Evolutionary conservation across 2,113 vertebrate genomes (phyloP), one percentile per base, ranked within the genome.

Genomic region (Eulemur macaco): DNA sequence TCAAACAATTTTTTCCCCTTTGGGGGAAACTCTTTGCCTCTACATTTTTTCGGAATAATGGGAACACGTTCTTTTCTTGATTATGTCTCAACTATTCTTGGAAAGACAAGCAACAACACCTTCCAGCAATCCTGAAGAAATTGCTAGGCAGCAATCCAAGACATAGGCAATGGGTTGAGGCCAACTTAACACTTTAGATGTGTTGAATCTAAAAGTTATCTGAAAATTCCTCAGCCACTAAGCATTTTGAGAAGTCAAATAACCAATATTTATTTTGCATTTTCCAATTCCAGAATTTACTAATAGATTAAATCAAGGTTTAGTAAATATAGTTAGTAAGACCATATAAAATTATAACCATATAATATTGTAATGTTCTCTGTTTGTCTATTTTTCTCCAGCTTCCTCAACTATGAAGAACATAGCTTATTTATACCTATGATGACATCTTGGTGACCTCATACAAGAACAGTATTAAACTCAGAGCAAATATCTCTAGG

Each of bases 41-140:
- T 85, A 47, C 56, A 68, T 76, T 74, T 92, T 82, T 90, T 66
- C 86, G 84, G 42, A 69, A 86, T 34, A 86, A 94, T 91, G 60
- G 20, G 34, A 89, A 42, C 11, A 29, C 60, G 1, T 50, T 69
- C 8, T 97, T 96, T 95, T 95, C 76, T 81, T 89, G 82, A 91
- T 78, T 60, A 34, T 78, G 37, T 95, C 86, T 97, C 93, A 96
- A 83, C 86, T 89, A 50, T 95, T 92, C 87, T 91, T 86, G 42
- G 96, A 96, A 94, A 88, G 73, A 91, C 77, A 95, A 82, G 89
- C 52, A 73, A 56, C 42, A 63, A 58, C 71, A 88, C 73, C 45
- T 97, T 92, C 71, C 85, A 95, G 86, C 68, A 90, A 95, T 58
- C 31, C 68, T 94, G 85, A 87, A 82, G 88, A 97, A 81, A 85